phyloP scores from a whole-genome alignment of 1,140 invertebrate species.

The Arion vulgaris region DNA sequence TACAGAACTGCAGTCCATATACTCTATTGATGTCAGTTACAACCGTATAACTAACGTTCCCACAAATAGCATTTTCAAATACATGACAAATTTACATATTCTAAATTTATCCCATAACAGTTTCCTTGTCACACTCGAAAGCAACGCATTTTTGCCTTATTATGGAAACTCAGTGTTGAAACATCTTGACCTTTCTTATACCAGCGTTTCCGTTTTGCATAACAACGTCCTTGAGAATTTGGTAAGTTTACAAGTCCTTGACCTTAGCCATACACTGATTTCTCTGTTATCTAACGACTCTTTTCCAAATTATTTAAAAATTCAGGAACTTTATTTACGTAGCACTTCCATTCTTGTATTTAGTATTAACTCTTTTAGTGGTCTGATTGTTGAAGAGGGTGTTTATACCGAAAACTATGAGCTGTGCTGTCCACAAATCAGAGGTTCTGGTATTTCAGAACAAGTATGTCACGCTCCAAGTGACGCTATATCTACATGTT shows the following conservation, averaged over 20 bases:
- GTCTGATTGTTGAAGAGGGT: not conserved
- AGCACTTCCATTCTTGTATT: not conserved
- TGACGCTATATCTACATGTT: constrained; percentile 53
- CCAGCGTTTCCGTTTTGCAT: not conserved
- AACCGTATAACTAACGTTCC: not conserved
- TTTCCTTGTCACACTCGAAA: not conserved
- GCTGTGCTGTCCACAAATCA: constrained; percentile 51
- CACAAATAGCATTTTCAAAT: not conserved
- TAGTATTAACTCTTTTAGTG: not conserved
- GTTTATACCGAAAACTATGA: constrained; percentile 47
- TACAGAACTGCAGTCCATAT: not conserved
- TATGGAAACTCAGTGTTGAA: not conserved
- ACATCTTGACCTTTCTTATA: constrained; percentile 5
- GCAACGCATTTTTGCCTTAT: not conserved
- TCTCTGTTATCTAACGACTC: not conserved
- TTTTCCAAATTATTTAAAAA: not conserved
- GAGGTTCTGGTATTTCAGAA: constrained; percentile 34
- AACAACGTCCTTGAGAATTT: not conserved
- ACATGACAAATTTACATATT: not conserved
- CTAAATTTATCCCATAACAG: not conserved
- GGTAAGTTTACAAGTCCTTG: not conserved
- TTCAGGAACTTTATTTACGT: not conserved
- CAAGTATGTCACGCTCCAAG: constrained; percentile 48
- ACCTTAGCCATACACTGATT: not conserved
- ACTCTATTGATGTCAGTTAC: constrained; percentile 5